phyloP scores from a whole-genome alignment of 2,113 vertebrate genomes.

The Onychostruthus taczanowskii region DNA sequence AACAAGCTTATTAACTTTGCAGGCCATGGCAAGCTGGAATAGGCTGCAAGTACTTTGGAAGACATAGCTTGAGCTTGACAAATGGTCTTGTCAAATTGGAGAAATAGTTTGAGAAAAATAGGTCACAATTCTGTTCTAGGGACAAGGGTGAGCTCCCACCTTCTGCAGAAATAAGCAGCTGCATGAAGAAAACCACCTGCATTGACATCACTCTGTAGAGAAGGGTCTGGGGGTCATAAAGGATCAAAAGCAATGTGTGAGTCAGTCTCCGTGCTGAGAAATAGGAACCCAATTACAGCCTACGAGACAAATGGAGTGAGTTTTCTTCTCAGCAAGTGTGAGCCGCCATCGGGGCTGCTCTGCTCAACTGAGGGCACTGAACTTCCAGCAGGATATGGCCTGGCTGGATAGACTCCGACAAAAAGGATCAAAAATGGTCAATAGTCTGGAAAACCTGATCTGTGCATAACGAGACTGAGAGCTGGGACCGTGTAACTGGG shows the following conservation, averaged over 20 bases:
- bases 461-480: not conserved
- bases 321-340: not conserved
- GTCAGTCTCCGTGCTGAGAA: not conserved
- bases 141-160: not conserved
- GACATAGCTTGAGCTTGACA: not conserved
- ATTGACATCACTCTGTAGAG: not conserved
- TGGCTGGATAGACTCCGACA: not conserved
- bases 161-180: not conserved
- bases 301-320: not conserved
- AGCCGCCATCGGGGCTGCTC: not conserved
- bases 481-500: accelerated
- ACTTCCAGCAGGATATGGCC: not conserved
- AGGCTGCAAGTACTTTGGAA: not conserved
- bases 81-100: slow-evolving; percentile 12
- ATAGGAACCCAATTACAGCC: not conserved
- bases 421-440: not conserved
- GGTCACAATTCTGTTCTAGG: not conserved
- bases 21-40: not conserved
- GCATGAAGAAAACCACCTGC: not conserved
- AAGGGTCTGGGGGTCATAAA: not conserved
- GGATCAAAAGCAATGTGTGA: not conserved
- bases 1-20: slow-evolving; percentile 20
- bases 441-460: not conserved
- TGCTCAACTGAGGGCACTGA: not conserved
- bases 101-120: slow-evolving; percentile 10